Conservation (phyloP, 2,113 vertebrate species). For the Chunga burmeisteri region DNA sequence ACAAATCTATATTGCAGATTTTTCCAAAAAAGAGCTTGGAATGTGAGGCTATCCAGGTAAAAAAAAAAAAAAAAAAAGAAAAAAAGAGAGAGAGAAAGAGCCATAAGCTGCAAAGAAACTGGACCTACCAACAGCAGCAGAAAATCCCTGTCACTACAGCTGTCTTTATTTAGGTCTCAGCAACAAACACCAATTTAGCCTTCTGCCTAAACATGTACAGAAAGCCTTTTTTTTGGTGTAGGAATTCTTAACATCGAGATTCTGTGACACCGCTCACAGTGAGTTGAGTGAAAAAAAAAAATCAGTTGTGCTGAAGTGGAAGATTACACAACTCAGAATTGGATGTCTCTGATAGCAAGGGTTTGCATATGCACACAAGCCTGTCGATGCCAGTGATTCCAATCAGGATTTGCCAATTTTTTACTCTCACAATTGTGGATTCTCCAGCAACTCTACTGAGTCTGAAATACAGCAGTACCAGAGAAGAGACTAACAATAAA, state of each 20-base stretch:
- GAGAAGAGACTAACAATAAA: constrained; percentile 7
- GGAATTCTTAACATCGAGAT: background rate
- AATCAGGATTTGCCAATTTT: background rate
- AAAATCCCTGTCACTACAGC: background rate
- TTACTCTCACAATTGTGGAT: background rate
- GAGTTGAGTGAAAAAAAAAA: background rate
- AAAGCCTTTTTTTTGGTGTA: background rate
- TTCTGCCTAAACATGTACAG: background rate
- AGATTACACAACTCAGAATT: background rate
- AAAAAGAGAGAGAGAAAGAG: background rate
- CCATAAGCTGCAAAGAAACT: background rate
- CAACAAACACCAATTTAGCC: background rate
- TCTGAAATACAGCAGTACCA: background rate
- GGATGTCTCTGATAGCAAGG: background rate
- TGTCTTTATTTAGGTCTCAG: background rate
- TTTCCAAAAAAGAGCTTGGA: background rate
- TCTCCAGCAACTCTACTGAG: background rate
- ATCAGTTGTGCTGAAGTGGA: background rate
- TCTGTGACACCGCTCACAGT: background rate
- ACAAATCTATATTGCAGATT: background rate
- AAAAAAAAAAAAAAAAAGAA: no score
- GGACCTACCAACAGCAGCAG: background rate
- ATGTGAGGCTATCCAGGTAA: background rate
- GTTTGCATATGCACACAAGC: background rate
- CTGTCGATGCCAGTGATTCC: background rate